Base-by-base conservation (phyloP, 2,113 vertebrate genomes). In the Zosterops japonicus region DNA sequence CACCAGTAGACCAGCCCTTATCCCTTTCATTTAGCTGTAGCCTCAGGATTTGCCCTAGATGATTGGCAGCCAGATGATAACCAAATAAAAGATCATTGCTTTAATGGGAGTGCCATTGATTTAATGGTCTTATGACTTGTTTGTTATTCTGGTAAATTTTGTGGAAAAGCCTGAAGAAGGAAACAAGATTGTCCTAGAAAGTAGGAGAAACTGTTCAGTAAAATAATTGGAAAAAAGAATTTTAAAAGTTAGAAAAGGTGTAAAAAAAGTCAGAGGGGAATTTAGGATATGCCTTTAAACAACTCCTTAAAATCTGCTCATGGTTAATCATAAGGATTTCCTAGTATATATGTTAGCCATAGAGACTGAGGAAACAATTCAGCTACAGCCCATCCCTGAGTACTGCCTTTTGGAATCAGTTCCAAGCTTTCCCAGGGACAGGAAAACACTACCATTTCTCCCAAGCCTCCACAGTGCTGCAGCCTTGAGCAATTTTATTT, bases 401-500 rank as follows among this genome's bases (percentile, higher is more conserved):
- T 75, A 50, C 12, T 47, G 82, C 65, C 74, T 90, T 87, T 75
- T 82, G 70, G 82, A 93, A 92, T 75, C n/a, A 28, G 36, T 88
- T 85, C 70, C 67, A 85, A 75, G 44, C 35, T 84, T 82, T 59
- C 65, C 33, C 23, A 49, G 65, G n/a, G 36, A 91, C 1, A 8
- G 74, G 56, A 78, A 91, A 91, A 65, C 11, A 52, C 50, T 82
- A 80, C 65, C 46, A 49, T 84, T 95, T 93, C 83, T 89, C 74
- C 74, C 35, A 90, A 84, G 52, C 52, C 19, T 95, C 81, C 90
- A 93, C 88, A 84, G 65, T 67, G 42, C 74, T 93, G 78, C 82
- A 95, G 90, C 90, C 93, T 91, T 89, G 88, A 96, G 74, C 82
- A 94, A 55, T 85, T 94, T 95, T 87, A 87, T 70, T 93, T 85